These are phyloP conservation scores for Drosophila yakuba DNA, from an alignment of 1,140 invertebrate species.

Conservation along the genomic window DNA sequence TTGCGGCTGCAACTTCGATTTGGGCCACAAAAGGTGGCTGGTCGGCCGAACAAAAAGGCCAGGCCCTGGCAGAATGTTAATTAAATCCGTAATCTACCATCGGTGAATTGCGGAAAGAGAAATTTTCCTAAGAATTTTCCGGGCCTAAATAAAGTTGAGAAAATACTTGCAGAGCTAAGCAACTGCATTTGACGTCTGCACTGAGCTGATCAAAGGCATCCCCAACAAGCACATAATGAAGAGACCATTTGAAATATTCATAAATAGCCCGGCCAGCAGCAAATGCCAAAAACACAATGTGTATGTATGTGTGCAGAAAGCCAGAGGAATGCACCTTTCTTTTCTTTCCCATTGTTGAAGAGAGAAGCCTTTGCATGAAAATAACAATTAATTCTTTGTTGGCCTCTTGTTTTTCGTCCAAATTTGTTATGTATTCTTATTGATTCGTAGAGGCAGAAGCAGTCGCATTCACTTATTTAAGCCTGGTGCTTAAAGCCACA, in stretches of 20 bases:
- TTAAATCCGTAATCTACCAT: slow-evolving; percentile 48
- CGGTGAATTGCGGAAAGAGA: slow-evolving; percentile 4
- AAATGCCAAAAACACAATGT: slow-evolving; percentile 23
- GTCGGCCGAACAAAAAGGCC: slow-evolving; percentile 13
- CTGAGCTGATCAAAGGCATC: slow-evolving; percentile 34
- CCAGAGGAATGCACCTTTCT: slow-evolving; percentile 25
- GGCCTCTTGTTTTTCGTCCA: slow-evolving; percentile 3
- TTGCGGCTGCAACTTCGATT: slow-evolving; percentile 53
- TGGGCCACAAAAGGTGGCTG: slow-evolving; percentile 30
- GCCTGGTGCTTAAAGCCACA: slow-evolving; percentile 37
- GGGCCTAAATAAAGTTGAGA: slow-evolving; percentile 29
- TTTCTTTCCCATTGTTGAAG: slow-evolving; percentile 7
- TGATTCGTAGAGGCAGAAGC: slow-evolving; percentile 5
- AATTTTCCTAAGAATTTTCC: slow-evolving; percentile 26
- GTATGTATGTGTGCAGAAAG: slow-evolving; percentile 12
- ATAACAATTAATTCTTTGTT: slow-evolving; percentile 56
- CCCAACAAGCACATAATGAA: slow-evolving; percentile 35
- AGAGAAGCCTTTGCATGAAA: slow-evolving; percentile 33
- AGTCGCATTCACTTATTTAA: slow-evolving; percentile 19
- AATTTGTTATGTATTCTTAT: slow-evolving; percentile 6
- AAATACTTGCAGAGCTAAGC: slow-evolving; percentile 10
- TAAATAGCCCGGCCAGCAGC: slow-evolving; percentile 20
- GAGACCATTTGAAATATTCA: slow-evolving; percentile 43
- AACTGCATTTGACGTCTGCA: slow-evolving; percentile 38
- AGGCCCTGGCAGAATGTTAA: slow-evolving; percentile 29